Percentiles rank a stretch among this genome's conserved stretches.
Evolutionary conservation across 2,113 vertebrate species (phyloP).

Genomic region (Erpornis zantholeuca): DNA sequence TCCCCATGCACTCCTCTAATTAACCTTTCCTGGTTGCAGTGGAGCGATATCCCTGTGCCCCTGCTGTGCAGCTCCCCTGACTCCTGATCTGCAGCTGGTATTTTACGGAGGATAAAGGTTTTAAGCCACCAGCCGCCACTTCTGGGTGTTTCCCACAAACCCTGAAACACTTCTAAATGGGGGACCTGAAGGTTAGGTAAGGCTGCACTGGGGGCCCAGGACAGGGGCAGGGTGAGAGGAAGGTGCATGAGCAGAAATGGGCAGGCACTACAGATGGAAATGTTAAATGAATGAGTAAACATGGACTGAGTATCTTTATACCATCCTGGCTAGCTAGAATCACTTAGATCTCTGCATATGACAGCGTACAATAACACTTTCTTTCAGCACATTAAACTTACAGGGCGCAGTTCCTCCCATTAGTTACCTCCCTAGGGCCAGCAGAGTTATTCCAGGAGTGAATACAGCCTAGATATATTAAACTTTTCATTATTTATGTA

Average conservation of each 20-base stretch:
- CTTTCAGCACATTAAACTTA: not conserved
- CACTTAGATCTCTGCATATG: not conserved
- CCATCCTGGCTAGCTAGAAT: not conserved
- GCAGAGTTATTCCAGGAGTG: not conserved
- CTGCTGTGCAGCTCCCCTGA: not conserved
- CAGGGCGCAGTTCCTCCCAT: not conserved
- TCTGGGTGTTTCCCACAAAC: not conserved
- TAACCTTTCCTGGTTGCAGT: not conserved
- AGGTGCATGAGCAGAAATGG: not conserved
- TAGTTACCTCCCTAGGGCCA: not conserved
- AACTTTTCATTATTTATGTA: conserved; percentile 15
- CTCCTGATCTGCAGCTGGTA: not conserved
- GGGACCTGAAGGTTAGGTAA: not conserved
- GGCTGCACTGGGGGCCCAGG: not conserved
- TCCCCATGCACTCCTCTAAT: not conserved
- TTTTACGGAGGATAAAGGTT: not conserved
- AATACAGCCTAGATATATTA: not conserved
- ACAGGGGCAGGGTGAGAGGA: not conserved
- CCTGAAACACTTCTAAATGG: not conserved
- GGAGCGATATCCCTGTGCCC: not conserved
- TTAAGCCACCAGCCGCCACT: not conserved
- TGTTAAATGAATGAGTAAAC: not conserved
- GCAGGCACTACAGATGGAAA: not conserved
- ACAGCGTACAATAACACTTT: not conserved
- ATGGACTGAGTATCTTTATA: not conserved